phyloP scores from a whole-genome alignment of 2,888 invertebrate genomes.

The Dryadula phaetusa region DNA sequence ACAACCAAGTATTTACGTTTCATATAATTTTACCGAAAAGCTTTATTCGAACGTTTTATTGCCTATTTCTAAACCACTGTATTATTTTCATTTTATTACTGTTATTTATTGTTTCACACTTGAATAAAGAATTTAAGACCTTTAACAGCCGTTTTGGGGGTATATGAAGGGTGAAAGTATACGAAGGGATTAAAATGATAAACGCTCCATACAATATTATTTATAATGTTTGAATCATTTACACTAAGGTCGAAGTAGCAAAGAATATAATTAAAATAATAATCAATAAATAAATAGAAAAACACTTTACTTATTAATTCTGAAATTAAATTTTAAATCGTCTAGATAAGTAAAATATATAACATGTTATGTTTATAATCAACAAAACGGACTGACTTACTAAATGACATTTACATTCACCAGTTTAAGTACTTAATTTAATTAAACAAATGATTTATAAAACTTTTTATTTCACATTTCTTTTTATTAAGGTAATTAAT shows the following conservation, averaged over 20 bases:
- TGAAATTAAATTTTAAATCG: no score
- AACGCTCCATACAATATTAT: conserved; percentile 1
- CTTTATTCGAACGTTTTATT: conserved; percentile 8
- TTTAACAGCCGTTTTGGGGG: conserved; percentile 24
- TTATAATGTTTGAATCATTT: neutral
- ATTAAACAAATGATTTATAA: conserved; percentile 2
- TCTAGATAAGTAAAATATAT: no score
- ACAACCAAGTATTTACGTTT: neutral
- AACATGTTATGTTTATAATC: no score
- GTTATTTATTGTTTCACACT: conserved; percentile 20
- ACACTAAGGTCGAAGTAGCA: neutral
- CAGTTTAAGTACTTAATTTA: neutral
- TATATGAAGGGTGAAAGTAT: neutral
- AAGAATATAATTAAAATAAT: no score
- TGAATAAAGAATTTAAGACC: conserved; percentile 28
- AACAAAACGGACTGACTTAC: neutral
- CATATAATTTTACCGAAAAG: neutral
- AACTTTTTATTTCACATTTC: conserved; percentile 2
- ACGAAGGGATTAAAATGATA: conserved; percentile 11
- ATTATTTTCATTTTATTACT: conserved; percentile 25
- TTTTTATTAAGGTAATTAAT: conserved; percentile 11
- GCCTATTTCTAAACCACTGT: conserved; percentile 20
- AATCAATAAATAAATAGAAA: no score
- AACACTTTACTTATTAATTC: no score
- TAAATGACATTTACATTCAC: neutral